Evolutionary conservation across 2,113 vertebrate species (phyloP).

Genomic region (Micronycteris hirsuta): DNA sequence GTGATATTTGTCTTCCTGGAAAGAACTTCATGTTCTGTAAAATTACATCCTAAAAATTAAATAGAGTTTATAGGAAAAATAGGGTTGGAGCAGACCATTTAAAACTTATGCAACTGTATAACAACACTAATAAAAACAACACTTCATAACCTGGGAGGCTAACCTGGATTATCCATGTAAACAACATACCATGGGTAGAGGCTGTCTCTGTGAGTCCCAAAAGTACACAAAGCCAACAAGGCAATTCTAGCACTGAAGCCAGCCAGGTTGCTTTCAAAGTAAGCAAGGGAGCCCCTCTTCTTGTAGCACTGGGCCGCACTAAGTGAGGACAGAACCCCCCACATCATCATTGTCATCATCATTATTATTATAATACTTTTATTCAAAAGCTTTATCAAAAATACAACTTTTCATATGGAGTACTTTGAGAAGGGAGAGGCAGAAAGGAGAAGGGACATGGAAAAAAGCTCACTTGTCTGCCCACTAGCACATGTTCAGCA

Average conservation of each 20-base stretch:
- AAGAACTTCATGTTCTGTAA: neutral
- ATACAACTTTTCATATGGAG: neutral
- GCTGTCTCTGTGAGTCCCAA: neutral
- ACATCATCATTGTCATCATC: neutral
- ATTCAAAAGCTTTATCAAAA: constrained; percentile 65
- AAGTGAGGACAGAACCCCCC: neutral
- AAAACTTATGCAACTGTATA: neutral
- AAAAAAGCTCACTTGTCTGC: neutral
- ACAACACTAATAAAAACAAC: neutral
- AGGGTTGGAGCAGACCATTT: neutral
- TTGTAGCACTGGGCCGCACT: neutral
- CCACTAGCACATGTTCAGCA: neutral
- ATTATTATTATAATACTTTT: constrained; percentile 62
- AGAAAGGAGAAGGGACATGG: neutral
- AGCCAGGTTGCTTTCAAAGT: neutral
- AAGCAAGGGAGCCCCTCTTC: neutral
- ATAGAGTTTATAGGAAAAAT: neutral
- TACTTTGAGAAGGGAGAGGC: neutral
- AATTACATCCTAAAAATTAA: neutral
- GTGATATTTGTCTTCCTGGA: neutral
- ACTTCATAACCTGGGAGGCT: neutral
- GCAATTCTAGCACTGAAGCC: neutral
- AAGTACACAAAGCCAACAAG: too few species aligned
- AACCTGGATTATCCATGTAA: neutral
- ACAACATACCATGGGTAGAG: neutral